These are phyloP conservation scores for Garrulus glandarius DNA, from an alignment of 2,797 vertebrate genomes.

Conservation along the genomic window DNA sequence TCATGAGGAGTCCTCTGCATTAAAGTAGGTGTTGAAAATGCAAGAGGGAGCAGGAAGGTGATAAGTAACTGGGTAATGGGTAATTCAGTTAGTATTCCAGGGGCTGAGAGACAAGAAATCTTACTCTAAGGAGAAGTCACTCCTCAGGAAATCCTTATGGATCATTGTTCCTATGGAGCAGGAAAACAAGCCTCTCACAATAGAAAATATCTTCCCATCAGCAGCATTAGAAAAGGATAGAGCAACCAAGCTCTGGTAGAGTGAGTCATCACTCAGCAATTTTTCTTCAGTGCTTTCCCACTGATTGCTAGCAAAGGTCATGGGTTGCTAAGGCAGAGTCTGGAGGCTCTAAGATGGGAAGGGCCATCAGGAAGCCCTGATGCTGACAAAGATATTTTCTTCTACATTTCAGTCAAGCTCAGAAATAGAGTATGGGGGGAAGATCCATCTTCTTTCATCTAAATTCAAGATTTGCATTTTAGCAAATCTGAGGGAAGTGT, in stretches of 20 bases:
- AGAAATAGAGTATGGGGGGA: background rate
- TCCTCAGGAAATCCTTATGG: slow-evolving; percentile 56
- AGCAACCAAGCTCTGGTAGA: background rate
- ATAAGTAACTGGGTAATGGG: background rate
- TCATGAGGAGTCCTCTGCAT: background rate
- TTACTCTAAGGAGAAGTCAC: background rate
- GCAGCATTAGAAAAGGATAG: slow-evolving; percentile 27
- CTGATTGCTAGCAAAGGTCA: slow-evolving; percentile 12
- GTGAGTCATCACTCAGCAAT: slow-evolving; percentile 39
- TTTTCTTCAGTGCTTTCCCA: background rate
- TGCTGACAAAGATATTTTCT: background rate
- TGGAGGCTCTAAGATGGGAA: background rate
- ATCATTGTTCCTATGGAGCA: slow-evolving; percentile 31
- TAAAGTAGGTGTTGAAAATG: background rate
- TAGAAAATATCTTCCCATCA: slow-evolving; percentile 47
- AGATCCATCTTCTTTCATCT: background rate
- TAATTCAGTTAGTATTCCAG: background rate
- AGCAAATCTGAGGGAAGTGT: slow-evolving; percentile 23
- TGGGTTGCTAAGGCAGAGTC: background rate
- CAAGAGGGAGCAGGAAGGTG: background rate
- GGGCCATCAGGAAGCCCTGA: background rate
- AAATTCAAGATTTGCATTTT: slow-evolving; percentile 6
- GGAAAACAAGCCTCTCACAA: slow-evolving; percentile 37
- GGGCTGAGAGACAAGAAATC: background rate
- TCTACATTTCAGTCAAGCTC: background rate